Conservation (phyloP, 2,797 vertebrate species). For the Acanthis flammea region DNA sequence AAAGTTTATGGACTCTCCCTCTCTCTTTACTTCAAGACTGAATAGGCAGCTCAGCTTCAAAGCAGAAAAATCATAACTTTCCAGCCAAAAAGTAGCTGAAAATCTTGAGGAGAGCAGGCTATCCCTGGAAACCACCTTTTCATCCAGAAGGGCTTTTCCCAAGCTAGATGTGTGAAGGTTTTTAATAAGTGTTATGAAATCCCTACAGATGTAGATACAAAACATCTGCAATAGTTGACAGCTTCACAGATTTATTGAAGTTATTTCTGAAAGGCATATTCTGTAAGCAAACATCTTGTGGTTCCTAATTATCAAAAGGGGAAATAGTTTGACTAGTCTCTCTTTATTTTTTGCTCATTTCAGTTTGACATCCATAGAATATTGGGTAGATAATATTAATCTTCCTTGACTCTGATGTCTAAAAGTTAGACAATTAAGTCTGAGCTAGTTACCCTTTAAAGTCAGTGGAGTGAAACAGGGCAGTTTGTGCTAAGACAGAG, state of each 20-base stretch:
- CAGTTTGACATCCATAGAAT: slow-evolving; percentile 1
- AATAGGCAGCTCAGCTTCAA: not conserved
- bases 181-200: slow-evolving; percentile 49
- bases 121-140: slow-evolving; percentile 33
- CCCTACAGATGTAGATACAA: slow-evolving; percentile 39
- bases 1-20: not conserved
- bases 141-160: slow-evolving; percentile 33
- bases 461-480: slow-evolving; percentile 31
- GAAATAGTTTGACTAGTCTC: not conserved
- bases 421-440: slow-evolving; percentile 41
- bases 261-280: slow-evolving; percentile 46
- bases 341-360: slow-evolving; percentile 22
- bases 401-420: slow-evolving; percentile 33
- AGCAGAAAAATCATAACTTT: not conserved
- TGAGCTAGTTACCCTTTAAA: slow-evolving; percentile 29
- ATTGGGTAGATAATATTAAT: slow-evolving; percentile 25
- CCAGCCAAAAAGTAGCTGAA: not conserved
- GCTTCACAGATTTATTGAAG: slow-evolving; percentile 50
- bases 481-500: not conserved
- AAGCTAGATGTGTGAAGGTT: slow-evolving; percentile 22
- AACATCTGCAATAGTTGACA: slow-evolving; percentile 43
- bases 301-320: slow-evolving; percentile 49
- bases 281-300: slow-evolving; percentile 18
- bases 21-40: not conserved
- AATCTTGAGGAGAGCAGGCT: not conserved